These are phyloP conservation scores for Nasonia longicornis DNA, from an alignment of 1,140 invertebrate species.

Conservation along the genomic window DNA sequence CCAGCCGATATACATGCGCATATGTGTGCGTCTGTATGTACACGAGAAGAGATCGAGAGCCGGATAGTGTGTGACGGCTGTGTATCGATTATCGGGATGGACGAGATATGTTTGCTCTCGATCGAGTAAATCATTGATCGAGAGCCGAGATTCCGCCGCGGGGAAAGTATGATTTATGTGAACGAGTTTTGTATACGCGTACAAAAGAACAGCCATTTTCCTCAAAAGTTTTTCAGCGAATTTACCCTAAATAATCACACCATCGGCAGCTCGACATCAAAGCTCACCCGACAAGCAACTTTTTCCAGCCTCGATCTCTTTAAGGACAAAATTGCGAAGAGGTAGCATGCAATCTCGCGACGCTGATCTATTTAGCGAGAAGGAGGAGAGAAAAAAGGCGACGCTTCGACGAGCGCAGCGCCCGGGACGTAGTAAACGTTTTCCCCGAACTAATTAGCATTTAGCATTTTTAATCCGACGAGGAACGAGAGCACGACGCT, in stretches of 20 bases:
- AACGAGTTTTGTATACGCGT: background rate
- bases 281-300: background rate
- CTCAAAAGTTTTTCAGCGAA: background rate
- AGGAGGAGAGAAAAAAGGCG: slow-evolving; percentile 26
- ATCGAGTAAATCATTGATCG: background rate
- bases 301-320: slow-evolving; percentile 2
- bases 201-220: background rate
- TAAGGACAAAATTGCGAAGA: slow-evolving; percentile 30
- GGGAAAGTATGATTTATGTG: slow-evolving; percentile 1
- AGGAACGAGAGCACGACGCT: slow-evolving; percentile 51
- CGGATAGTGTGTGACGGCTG: slow-evolving; percentile 5
- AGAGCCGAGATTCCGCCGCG: background rate
- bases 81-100: background rate
- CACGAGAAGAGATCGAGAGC: background rate
- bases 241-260: background rate
- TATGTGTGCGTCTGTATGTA: background rate
- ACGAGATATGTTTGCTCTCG: background rate
- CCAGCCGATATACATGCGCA: background rate
- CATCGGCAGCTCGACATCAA: background rate
- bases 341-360: slow-evolving; percentile 55
- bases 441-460: slow-evolving; percentile 66
- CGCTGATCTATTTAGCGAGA: slow-evolving; percentile 61
- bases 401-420: slow-evolving; percentile 1
- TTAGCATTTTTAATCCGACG: slow-evolving; percentile 66
- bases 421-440: slow-evolving; percentile 47